phyloP scores from a whole-genome alignment of 2,797 vertebrate genomes.

The Amblyraja radiata region DNA sequence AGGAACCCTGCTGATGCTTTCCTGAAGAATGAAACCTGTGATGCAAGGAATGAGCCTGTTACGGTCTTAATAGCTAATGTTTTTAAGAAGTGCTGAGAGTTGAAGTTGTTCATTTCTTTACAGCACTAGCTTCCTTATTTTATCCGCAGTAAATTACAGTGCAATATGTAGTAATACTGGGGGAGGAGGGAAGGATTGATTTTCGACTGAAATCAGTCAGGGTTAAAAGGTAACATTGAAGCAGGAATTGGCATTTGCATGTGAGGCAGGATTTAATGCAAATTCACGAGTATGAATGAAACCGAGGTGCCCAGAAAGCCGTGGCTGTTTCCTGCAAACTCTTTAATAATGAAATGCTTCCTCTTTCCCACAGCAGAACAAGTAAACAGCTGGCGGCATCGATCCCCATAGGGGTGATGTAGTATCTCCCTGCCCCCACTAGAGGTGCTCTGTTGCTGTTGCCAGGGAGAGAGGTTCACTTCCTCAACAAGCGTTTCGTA shows the following conservation, averaged over 20 bases:
- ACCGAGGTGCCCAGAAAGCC: background rate
- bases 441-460: background rate
- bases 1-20: background rate
- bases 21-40: background rate
- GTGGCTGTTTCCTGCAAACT: background rate
- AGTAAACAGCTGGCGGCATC: background rate
- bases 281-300: constrained; percentile 32
- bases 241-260: constrained; percentile 23
- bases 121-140: background rate
- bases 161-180: background rate
- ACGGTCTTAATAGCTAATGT: background rate
- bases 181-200: background rate
- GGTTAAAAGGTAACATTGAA: constrained; percentile 23
- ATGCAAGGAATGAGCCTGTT: background rate
- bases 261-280: constrained; percentile 29
- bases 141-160: background rate
- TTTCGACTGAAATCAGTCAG: background rate
- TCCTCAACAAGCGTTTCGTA: background rate
- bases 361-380: constrained; percentile 10
- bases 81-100: background rate
- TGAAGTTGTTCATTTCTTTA: background rate
- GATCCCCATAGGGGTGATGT: background rate
- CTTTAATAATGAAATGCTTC: constrained; percentile 25
- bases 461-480: background rate
- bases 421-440: background rate